Base-by-base conservation (phyloP, 2,888 invertebrate species). In the Ophion ventricosus region DNA sequence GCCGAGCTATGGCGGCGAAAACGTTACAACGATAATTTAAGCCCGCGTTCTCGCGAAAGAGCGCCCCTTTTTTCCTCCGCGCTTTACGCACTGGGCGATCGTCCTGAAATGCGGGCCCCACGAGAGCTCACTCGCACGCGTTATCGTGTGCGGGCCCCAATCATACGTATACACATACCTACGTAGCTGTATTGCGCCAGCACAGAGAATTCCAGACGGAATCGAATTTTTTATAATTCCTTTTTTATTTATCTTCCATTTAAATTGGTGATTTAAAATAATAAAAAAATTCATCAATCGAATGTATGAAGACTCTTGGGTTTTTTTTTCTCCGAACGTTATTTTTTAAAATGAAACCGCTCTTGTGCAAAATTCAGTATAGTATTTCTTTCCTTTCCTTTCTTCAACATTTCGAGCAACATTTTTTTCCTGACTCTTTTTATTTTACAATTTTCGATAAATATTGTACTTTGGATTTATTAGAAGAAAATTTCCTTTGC, bases 11-110 rank as follows among this genome's bases (percentile, higher is more conserved):
- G 35, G 56, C 78, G 61, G 49, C 78, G 78, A 84, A 76, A 90
- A 90, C 85, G 89, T 89, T 89, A 90, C 87, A 88, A 88, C 90
- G 90, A 92, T 91, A 90, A 92, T 91, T 91, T 91, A 84, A 85
- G 83, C 40, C 56, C 67, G 79, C 43, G 74, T 81, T 63, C 88
- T 88, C 85, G 86, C 87, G 88, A 90, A 76, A 56, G 78, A 54
- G 67, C 67, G 76, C 64, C 57, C 40, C 66, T 26, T 72, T 26
- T 69, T 72, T 40, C 56, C 72, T 14, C 49, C 63, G 20, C 35
- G 56, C 73, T 66, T 57, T 61, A 35, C 35, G 35, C 35, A 35
- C 35, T 49, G 64, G 54, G 57, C 25, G 69, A 69, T 35, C 35
- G 35, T 64, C 70, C 66, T 83, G 17, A 66, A 80, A 85, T 80